These are phyloP conservation scores for Trichopoda pennipes DNA, from an alignment of 2,888 invertebrate genomes.

Conservation along the genomic window DNA sequence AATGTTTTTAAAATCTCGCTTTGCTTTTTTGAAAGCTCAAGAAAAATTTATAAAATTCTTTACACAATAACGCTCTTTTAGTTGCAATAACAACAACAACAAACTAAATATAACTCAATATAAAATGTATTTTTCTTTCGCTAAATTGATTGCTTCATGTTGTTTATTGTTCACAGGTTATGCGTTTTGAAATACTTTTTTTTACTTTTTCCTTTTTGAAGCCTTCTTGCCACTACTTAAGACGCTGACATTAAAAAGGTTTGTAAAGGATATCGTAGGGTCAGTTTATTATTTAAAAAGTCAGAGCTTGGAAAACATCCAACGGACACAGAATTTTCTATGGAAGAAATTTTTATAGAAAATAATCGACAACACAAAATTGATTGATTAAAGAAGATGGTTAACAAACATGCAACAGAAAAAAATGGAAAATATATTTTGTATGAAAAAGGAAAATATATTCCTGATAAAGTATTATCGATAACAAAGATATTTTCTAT, in stretches of 20 bases:
- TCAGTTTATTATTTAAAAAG: background rate
- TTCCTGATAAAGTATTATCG: background rate
- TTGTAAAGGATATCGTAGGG: no score
- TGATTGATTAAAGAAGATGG: no score
- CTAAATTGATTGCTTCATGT: conserved; percentile 40
- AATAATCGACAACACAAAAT: conserved; percentile 1
- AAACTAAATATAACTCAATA: background rate
- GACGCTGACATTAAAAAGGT: conserved; percentile 32
- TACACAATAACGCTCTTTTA: conserved; percentile 47
- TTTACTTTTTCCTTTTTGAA: background rate
- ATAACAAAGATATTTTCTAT: no score
- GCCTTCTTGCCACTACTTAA: conserved; percentile 45
- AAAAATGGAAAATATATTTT: background rate
- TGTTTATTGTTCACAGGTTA: conserved; percentile 44
- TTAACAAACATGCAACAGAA: no score
- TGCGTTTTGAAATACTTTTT: conserved; percentile 6
- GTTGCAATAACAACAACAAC: conserved; percentile 10
- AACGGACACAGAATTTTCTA: no score
- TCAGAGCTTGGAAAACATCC: conserved; percentile 25
- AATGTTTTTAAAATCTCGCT: background rate
- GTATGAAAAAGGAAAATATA: no score
- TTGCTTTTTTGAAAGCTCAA: background rate
- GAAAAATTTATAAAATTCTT: conserved; percentile 31
- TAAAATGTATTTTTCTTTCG: conserved; percentile 23
- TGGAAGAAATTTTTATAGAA: background rate